Evolutionary conservation across 2,113 vertebrate species (phyloP), one percentile per base, ranked within the genome.

Genomic region (Conger conger): DNA sequence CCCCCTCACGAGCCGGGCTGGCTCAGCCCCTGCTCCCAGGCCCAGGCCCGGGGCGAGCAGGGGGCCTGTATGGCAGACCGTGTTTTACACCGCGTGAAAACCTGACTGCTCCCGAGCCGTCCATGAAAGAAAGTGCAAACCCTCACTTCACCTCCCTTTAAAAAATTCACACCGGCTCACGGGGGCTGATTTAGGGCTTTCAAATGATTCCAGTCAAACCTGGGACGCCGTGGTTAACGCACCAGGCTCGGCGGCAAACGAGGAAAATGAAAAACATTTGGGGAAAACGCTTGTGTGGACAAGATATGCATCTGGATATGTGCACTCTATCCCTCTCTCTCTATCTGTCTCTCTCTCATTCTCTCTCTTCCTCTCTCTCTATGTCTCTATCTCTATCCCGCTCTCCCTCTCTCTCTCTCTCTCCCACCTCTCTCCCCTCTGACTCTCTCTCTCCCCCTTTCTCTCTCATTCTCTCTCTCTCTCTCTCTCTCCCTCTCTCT

Each of bases 111-210:
- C 88, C 86, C 88, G 86, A 82, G 73, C 81, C 82, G 53, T 85
- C 87, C 82, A 76, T 88, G 86, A 91, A 89, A 82, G 53, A 83
- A 77, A 85, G 85, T 86, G 85, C 87, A 88, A 86, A 89, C 86
- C 81, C 84, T 87, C 84, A 60, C 76, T 50, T 38, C 45, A 83
- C 77, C 83, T 86, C 86, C 85, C 78, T 88, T 88, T 50, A 50
- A 4, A 88, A 89, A 92, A 78, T 73, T 91, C 86, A 88, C 83
- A 85, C 85, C 80, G 86, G 80, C 83, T 82, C 60, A 82, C 85
- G 42, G 57, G 45, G 84, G n/a, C 38, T 85, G 76, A 82, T 60
- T 80, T 87, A 73, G 45, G 76, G 84, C 83, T 85, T 35, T 42
- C 81, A 82, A 73, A 63, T 57, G 85, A 23, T 78, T 86, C 35